Percentiles rank a stretch among this genome's conserved stretches.
Evolutionary conservation across 2,113 vertebrate genomes (phyloP).

Genomic region (Ciconia boyciana): DNA sequence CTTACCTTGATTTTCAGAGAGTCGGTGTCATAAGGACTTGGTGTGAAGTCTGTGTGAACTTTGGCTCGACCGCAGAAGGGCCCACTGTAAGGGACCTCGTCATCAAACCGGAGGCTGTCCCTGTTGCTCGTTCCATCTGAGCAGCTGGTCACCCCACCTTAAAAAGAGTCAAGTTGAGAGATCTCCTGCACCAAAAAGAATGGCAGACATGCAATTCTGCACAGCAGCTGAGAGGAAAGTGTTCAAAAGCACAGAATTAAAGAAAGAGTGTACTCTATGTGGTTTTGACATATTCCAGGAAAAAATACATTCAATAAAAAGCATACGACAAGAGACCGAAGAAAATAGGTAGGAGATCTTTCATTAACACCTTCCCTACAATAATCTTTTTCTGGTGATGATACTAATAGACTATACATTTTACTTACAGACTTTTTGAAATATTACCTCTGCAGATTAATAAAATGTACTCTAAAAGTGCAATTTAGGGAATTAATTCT

Average conservation of each 20-base stretch:
- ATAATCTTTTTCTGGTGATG: slow-evolving; percentile 23
- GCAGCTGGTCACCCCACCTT: slow-evolving; percentile 90
- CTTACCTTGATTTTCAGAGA: slow-evolving; percentile 92
- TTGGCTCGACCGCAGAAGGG: slow-evolving; percentile 86
- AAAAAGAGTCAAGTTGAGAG: neutral
- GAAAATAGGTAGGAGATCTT: neutral
- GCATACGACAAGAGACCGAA: neutral
- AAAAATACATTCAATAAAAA: slow-evolving; percentile 8
- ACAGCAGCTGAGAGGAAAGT: neutral
- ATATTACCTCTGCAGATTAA: slow-evolving; percentile 38
- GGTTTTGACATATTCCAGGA: neutral
- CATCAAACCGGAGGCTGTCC: slow-evolving; percentile 86
- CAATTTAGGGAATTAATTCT: slow-evolving; percentile 45
- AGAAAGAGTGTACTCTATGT: neutral
- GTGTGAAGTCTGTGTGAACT: slow-evolving; percentile 91
- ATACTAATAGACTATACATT: slow-evolving; percentile 20
- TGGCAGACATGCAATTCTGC: neutral
- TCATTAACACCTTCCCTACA: slow-evolving; percentile 2
- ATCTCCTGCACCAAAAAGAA: neutral
- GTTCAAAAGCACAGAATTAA: neutral
- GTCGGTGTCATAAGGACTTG: slow-evolving; percentile 92
- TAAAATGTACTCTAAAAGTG: slow-evolving; percentile 39
- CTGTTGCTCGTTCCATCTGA: slow-evolving; percentile 87
- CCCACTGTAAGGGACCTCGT: slow-evolving; percentile 75
- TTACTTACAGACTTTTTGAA: slow-evolving; percentile 28